A percentile compares a stretch with the other conserved stretches of the same genome.
These are phyloP conservation scores for Strix uralensis DNA, from an alignment of 2,113 vertebrate species.

Conservation along the genomic window DNA sequence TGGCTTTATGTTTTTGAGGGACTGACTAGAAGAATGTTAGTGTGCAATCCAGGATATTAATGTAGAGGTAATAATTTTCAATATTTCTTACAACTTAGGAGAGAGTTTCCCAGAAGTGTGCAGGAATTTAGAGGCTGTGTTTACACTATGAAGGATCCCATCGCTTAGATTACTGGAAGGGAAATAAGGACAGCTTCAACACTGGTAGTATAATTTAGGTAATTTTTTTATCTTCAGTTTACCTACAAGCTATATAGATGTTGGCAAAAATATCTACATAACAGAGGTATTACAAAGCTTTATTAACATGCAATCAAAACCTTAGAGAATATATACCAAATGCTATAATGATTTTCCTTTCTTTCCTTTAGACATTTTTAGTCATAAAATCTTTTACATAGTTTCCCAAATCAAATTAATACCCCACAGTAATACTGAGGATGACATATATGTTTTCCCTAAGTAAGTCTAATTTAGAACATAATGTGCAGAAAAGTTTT, in stretches of 20 bases:
- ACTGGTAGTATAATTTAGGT: background rate
- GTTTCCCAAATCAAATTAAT: slow-evolving; percentile 14
- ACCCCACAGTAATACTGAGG: background rate
- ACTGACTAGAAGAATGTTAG: background rate
- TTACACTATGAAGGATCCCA: background rate
- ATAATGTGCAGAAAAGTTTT: slow-evolving; percentile 15
- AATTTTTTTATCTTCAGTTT: background rate
- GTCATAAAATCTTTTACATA: background rate
- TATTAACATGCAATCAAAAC: background rate
- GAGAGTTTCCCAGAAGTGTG: background rate
- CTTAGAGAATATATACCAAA: background rate
- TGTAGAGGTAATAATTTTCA: background rate
- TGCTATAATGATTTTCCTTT: background rate
- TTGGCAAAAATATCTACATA: background rate
- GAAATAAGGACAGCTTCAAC: background rate
- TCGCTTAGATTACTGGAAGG: background rate
- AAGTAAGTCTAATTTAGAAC: slow-evolving; percentile 28
- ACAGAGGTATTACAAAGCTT: background rate
- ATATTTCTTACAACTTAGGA: background rate
- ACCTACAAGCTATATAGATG: background rate
- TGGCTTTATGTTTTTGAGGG: background rate
- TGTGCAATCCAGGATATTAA: background rate
- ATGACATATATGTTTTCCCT: background rate
- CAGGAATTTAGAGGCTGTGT: background rate
- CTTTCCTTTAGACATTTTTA: slow-evolving; percentile 3